These are phyloP conservation scores for Ellobium chinense DNA, from an alignment of 2,888 invertebrate genomes.

Conservation along the genomic window DNA sequence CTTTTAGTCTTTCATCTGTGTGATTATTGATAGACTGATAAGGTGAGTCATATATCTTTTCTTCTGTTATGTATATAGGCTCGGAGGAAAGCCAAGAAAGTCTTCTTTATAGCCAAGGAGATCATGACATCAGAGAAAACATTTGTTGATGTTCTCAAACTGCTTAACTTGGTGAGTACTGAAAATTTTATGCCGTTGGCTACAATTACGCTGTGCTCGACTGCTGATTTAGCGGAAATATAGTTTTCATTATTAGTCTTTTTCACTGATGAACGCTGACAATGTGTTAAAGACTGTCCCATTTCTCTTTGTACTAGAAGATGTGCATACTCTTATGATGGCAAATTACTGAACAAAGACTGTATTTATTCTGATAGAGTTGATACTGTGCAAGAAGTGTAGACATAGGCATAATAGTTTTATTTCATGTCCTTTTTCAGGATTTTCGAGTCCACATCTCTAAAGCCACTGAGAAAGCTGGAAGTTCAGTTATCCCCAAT, in stretches of 20 bases:
- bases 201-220: too few relatives aligned
- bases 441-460: constrained; percentile 80
- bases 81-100: constrained; percentile 76
- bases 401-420: too few relatives aligned
- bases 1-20: not conserved
- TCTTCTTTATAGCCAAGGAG: constrained; percentile 81
- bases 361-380: too few relatives aligned
- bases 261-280: too few relatives aligned
- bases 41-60: not conserved
- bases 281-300: too few relatives aligned
- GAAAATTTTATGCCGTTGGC: too few relatives aligned
- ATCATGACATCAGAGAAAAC: constrained; percentile 82
- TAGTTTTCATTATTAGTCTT: too few relatives aligned
- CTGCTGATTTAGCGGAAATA: too few relatives aligned
- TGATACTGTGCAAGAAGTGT: too few relatives aligned
- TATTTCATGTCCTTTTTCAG: constrained; percentile 53
- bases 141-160: constrained; percentile 81
- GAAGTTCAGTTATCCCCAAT: constrained; percentile 78
- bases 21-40: not conserved
- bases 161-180: constrained; percentile 80
- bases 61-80: constrained; percentile 44
- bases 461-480: constrained; percentile 67
- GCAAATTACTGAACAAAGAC: too few relatives aligned
- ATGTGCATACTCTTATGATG: too few relatives aligned
- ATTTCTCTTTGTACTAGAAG: too few relatives aligned